Evolutionary conservation across 2,888 invertebrate genomes (phyloP), one percentile per base, ranked within the genome.

Genomic region (Hypena proboscidalis): DNA sequence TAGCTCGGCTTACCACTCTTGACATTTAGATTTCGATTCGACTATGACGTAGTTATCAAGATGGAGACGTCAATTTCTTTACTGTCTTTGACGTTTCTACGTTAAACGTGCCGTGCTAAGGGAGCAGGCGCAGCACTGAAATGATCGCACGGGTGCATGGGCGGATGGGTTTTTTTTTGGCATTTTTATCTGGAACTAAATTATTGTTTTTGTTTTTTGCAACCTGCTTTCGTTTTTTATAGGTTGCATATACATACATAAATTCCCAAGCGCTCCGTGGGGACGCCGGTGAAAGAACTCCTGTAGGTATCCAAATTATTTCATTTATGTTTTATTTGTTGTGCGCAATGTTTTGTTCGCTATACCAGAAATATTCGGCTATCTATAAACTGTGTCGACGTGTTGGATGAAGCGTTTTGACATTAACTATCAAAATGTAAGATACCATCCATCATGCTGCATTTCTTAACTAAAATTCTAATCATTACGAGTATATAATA

Each of bases 291-390:
- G 95, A 94, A 82, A 90, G 87, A 73, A 92, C 93, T 67, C 94
- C 94, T 89, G 95, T 95, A 95, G 93, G 95, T 94, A 94, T 93
- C 92, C 67, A 62, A 70, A 80, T 78, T 76, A 22, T 66, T 75
- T 70, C 72, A 75, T 75, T 70, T 66, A 67, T 67, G 58, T 74
- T 74, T 53, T 46, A 32, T 63, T 47, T 53, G n/a, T 42, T 44
- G 21, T 47, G 40, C 45, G 37, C 21, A 27, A 23, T 6, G 6
- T 34, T 22, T 21, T 42, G 13, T 40, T 11, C 5, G 25, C 31
- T 20, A 33, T 45, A 17, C 33, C 44, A 41, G 33, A 58, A 41
- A 41, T 60, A 23, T 31, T 44, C 46, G 34, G 38, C 21, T 52
- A 37, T n/a, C 33, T 45, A 33, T 26, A 33, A 11, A 11, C 6